Evolutionary conservation across 2,888 invertebrate genomes (phyloP).

Genomic region (Nemurella pictetii): DNA sequence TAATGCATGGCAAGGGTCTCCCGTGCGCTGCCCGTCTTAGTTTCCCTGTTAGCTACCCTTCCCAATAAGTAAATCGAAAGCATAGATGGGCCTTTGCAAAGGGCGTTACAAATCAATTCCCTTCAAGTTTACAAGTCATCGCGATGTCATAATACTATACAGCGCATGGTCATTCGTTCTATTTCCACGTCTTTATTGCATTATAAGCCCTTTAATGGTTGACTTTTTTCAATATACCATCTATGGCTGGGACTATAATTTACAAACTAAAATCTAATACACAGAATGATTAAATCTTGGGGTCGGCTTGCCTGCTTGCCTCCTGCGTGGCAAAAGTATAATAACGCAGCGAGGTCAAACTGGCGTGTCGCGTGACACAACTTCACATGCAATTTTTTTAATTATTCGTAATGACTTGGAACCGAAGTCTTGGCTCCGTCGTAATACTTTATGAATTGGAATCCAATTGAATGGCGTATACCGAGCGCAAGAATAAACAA

Average conservation of each 20-base stretch:
- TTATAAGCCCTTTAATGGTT: neutral
- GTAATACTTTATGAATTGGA: constrained; percentile 12
- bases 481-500: neutral
- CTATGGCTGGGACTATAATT: neutral
- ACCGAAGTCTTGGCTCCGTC: neutral
- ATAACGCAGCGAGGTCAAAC: neutral
- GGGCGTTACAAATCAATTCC: neutral
- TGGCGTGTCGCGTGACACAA: neutral
- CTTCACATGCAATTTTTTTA: constrained; percentile 14
- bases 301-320: neutral
- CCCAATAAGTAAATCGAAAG: no score
- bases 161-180: neutral
- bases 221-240: neutral
- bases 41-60: neutral
- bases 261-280: neutral
- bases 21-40: neutral
- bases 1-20: neutral
- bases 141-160: neutral
- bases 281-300: neutral
- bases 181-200: neutral
- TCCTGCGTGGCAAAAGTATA: neutral
- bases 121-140: neutral
- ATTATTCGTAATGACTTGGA: neutral
- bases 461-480: neutral
- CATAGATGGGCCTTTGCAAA: neutral